Percentiles rank a stretch among this genome's conserved stretches.
Evolutionary conservation across 2,113 vertebrate genomes (phyloP).

Genomic region (Pelvicachromis taeniatus): DNA sequence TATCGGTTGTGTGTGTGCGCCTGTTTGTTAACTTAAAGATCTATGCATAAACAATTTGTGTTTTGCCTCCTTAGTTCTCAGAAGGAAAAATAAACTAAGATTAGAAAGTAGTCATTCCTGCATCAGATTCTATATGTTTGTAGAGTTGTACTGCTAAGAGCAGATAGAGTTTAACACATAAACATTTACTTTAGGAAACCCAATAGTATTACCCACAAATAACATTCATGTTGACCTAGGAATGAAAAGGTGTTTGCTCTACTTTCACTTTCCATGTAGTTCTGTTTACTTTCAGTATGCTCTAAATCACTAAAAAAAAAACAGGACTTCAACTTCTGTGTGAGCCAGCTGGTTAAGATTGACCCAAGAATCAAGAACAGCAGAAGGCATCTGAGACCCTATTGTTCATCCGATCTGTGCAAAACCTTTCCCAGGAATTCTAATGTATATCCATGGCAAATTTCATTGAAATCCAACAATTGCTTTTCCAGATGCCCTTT

Average conservation of each 20-base stretch:
- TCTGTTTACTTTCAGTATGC: neutral
- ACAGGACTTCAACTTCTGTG: neutral
- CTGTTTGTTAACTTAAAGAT: neutral
- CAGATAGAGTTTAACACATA: neutral
- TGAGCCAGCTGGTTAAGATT: neutral
- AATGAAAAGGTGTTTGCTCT: neutral
- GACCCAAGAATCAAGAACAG: neutral
- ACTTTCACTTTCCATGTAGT: neutral
- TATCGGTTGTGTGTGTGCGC: neutral
- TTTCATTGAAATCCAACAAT: neutral
- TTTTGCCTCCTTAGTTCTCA: slow-evolving; percentile 19
- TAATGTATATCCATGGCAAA: neutral
- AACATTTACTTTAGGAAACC: slow-evolving; percentile 17
- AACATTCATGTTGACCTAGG: neutral
- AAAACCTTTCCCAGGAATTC: neutral
- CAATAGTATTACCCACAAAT: neutral
- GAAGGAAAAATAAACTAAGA: slow-evolving; percentile 42
- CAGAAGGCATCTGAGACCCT: neutral
- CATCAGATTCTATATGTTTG: slow-evolving; percentile 20
- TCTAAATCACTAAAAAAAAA: neutral
- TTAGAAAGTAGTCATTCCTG: slow-evolving; percentile 20
- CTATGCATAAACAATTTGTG: slow-evolving; percentile 19
- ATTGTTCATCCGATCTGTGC: neutral
- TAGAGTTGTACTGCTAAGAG: neutral
- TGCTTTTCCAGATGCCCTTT: neutral